Base-by-base conservation (phyloP, 37 sponge, comb jelly and placozoan species). In the Haliclona indistincta region DNA sequence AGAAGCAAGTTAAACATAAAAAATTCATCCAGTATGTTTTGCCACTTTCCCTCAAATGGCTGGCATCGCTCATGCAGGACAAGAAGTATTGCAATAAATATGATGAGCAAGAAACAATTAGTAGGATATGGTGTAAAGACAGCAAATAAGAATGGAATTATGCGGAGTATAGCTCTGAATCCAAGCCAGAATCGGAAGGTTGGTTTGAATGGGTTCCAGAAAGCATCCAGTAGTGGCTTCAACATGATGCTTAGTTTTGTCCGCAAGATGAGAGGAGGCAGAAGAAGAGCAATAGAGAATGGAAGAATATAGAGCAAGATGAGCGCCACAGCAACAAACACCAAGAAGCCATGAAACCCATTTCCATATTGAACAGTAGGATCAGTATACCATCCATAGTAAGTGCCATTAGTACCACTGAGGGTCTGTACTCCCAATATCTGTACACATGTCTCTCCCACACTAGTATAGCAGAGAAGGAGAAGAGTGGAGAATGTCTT, bases 251-350 rank as follows among this genome's bases (percentile, higher is more conserved):
- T n/a, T 25, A 58, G 11, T n/a, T 20, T 58, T 20, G 38, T 54
- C 39, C 40, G 11, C 68, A 74, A 74, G 10, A 69, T 22, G 0
- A 56, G 60, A 42, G 58, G 42, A 26, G 68, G 74, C 3, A 49
- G 56, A 15, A 73, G 41, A 29, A 82, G 58, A 15, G 74, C 0
- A 2, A 82, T 49, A 15, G 83, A 66, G 43, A 74, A 64, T 7
- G 83, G 83, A 19, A 82, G 45, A 10, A 82, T 67, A 25, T 73
- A 82, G 13, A 86, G n/a, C 35, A 86, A 3, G 0, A 86, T 8
- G 19, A 79, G 52, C 1, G 66, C 22, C 25, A 74, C 6, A 1
- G 70, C 52, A 29, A 80, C 33, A 26, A 55, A 29, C 17, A 38
- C 51, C 0, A 66, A 40, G 29, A 86, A 30, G 1, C 3, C 51